phyloP scores from a whole-genome alignment of 2,888 invertebrate genomes.

The Pachymerium ferrugineum region DNA sequence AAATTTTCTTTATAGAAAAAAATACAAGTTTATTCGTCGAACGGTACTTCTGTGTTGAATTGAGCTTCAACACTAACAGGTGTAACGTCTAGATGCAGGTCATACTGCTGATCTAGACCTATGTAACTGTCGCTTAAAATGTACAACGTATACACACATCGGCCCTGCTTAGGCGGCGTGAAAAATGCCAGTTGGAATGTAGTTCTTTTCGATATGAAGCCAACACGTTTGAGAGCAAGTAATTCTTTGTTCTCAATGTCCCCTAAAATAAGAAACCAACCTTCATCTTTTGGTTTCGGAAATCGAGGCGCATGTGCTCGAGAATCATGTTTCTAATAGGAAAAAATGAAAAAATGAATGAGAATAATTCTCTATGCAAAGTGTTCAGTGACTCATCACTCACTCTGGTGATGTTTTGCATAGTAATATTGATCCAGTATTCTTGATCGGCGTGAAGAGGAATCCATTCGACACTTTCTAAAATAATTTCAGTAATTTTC shows the following conservation, averaged over 20 bases:
- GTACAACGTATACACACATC: slow-evolving; percentile 71
- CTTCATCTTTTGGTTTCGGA: slow-evolving; percentile 89
- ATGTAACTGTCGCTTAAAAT: slow-evolving; percentile 88
- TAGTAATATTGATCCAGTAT: slow-evolving; percentile 59
- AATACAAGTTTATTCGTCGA: not conserved
- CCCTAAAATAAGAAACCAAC: slow-evolving; percentile 88
- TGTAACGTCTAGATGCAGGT: slow-evolving; percentile 49
- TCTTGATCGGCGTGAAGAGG: slow-evolving; percentile 64
- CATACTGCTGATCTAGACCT: slow-evolving; percentile 86
- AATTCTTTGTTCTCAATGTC: slow-evolving; percentile 64
- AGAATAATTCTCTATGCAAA: no score
- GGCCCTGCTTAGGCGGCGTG: slow-evolving; percentile 58
- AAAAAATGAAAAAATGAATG: not conserved
- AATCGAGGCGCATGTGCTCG: slow-evolving; percentile 73
- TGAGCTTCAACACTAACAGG: slow-evolving; percentile 35
- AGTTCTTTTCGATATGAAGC: slow-evolving; percentile 40
- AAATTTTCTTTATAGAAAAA: not conserved
- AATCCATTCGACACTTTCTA: slow-evolving; percentile 52
- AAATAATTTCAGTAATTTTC: no score
- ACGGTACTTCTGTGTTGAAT: slow-evolving; percentile 16
- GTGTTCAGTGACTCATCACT: slow-evolving; percentile 43
- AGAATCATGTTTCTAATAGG: not conserved
- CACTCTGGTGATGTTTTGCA: slow-evolving; percentile 44
- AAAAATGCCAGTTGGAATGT: slow-evolving; percentile 58
- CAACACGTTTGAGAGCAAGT: slow-evolving; percentile 71